Conservation (phyloP, 1,140 invertebrate genomes). For the Drosophila kikkawai region DNA sequence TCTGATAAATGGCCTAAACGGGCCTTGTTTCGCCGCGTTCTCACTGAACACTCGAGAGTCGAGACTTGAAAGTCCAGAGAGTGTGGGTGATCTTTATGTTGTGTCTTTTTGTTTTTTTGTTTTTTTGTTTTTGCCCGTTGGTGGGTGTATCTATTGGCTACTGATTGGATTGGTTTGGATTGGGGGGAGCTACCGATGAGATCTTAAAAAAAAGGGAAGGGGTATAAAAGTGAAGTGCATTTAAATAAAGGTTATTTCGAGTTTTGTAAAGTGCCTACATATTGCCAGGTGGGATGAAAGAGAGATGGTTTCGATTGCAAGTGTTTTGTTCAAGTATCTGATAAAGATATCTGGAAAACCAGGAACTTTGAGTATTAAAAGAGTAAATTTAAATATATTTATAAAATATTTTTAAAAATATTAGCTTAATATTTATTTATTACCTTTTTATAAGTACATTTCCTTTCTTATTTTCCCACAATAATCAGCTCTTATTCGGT, state of each 20-base stretch:
- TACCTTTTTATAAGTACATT: background rate
- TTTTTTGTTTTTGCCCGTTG: slow-evolving; percentile 4
- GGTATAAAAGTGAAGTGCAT: slow-evolving; percentile 10
- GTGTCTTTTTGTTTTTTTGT: slow-evolving; percentile 40
- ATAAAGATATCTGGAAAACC: background rate
- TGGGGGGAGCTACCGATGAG: slow-evolving; percentile 21
- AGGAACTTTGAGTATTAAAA: no score
- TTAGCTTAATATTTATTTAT: background rate
- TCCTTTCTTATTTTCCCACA: slow-evolving; percentile 19
- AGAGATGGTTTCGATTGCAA: slow-evolving; percentile 8
- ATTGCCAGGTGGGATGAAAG: background rate
- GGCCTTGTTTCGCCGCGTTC: slow-evolving; percentile 43
- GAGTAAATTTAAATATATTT: background rate
- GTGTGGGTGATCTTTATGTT: slow-evolving; percentile 49
- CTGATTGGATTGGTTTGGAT: slow-evolving; percentile 36
- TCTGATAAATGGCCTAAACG: slow-evolving; percentile 62
- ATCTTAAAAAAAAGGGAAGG: background rate
- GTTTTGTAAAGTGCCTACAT: slow-evolving; percentile 22
- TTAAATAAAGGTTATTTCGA: slow-evolving; percentile 38
- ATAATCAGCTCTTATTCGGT: background rate
- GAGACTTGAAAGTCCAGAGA: slow-evolving; percentile 19
- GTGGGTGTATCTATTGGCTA: slow-evolving; percentile 50
- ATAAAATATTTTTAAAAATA: background rate
- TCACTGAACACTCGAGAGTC: slow-evolving; percentile 28
- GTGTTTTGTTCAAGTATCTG: slow-evolving; percentile 1